These are phyloP conservation scores for Drosophila arizonae DNA, from an alignment of 1,140 invertebrate species.

Conservation along the genomic window DNA sequence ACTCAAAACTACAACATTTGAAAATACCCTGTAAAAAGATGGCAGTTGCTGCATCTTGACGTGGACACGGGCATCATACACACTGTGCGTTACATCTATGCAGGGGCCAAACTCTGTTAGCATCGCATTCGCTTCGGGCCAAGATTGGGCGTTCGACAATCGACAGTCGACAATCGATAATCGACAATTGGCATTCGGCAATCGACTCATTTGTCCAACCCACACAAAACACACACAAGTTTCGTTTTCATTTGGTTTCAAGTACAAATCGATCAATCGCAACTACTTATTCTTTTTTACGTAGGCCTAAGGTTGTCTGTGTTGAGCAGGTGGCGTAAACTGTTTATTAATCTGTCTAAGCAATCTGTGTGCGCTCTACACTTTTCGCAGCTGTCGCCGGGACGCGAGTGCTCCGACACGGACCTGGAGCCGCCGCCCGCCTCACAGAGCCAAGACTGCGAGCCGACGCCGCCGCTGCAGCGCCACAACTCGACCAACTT, in stretches of 20 bases:
- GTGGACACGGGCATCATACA: conserved; percentile 3
- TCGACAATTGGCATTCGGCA: background rate
- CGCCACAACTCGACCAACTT: conserved; percentile 96
- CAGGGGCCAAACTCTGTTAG: conserved; percentile 1
- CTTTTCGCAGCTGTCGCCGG: conserved; percentile 88
- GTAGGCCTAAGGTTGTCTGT: conserved; percentile 34
- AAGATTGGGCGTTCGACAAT: conserved; percentile 1
- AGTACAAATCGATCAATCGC: conserved; percentile 42
- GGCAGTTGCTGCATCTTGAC: background rate
- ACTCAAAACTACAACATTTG: background rate
- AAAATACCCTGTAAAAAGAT: background rate
- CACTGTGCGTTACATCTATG: conserved; percentile 24
- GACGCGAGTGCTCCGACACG: conserved; percentile 89
- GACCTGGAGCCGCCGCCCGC: conserved; percentile 92
- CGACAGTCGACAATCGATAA: background rate
- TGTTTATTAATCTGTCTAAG: conserved; percentile 23
- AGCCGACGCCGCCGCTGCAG: conserved; percentile 94
- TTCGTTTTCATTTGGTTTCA: conserved; percentile 44
- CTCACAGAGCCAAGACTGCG: conserved; percentile 95
- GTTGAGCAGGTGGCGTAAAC: conserved; percentile 10
- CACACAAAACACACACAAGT: conserved; percentile 10
- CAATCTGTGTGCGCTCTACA: conserved; percentile 2
- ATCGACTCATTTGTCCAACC: conserved; percentile 19
- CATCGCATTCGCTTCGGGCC: conserved; percentile 13
- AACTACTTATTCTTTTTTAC: conserved; percentile 23